Conservation (phyloP, 2,797 vertebrate species). For the Pelodytes ibericus region DNA sequence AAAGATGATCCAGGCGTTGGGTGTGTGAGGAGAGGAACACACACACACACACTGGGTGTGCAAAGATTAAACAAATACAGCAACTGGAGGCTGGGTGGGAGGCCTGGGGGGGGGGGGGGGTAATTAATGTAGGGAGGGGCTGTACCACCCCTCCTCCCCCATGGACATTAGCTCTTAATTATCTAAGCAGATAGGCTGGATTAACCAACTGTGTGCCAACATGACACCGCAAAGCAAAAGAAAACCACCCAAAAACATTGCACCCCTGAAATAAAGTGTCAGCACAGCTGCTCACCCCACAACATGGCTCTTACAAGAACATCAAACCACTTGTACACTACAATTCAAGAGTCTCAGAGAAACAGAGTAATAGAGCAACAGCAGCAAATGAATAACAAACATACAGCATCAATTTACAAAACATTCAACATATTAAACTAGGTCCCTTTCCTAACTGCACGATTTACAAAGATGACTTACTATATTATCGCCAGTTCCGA, state of each 20-base stretch:
- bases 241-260: no score
- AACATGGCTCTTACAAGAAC: no score
- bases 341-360: background rate
- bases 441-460: no score
- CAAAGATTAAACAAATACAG: slow-evolving; percentile 56
- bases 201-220: slow-evolving; percentile 39
- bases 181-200: slow-evolving; percentile 56
- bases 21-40: slow-evolving; percentile 22
- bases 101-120: slow-evolving; percentile 35
- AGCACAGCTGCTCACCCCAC: background rate
- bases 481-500: no score
- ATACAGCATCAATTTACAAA: background rate
- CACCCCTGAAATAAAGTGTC: background rate
- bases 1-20: slow-evolving; percentile 28
- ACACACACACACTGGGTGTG: slow-evolving; percentile 48
- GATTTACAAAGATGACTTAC: no score
- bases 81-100: slow-evolving; percentile 41
- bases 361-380: background rate
- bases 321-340: no score
- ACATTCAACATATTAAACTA: no score
- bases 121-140: slow-evolving; percentile 51
- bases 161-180: slow-evolving; percentile 57
- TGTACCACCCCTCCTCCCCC: slow-evolving; percentile 40
- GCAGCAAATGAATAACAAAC: background rate
- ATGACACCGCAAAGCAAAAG: slow-evolving; percentile 8